phyloP scores from a whole-genome alignment of 2,797 vertebrate genomes.

The Loriculus beryllinus region DNA sequence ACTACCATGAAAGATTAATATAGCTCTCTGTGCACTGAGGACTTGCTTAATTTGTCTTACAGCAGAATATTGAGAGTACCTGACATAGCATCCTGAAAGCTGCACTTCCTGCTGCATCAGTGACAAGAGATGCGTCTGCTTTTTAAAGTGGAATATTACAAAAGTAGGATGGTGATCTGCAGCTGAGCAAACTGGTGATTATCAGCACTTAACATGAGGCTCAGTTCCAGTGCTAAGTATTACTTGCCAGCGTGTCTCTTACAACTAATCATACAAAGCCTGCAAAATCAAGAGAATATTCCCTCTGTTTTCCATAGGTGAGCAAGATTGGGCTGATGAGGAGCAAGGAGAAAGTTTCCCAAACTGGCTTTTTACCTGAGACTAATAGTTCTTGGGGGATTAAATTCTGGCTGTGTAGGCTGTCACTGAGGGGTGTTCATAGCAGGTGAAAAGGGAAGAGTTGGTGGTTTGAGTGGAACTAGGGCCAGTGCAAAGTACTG shows the following conservation, averaged over 20 bases:
- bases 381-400: not conserved
- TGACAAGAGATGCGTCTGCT: not conserved
- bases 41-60: not conserved
- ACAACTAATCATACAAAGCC: not conserved
- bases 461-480: rapidly evolving
- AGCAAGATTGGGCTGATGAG: not conserved
- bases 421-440: not conserved
- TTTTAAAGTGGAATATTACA: not conserved
- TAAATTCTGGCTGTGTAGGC: not conserved
- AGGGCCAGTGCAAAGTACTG: not conserved
- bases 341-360: not conserved
- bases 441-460: not conserved
- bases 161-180: not conserved
- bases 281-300: not conserved
- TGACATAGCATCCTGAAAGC: not conserved
- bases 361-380: not conserved
- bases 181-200: not conserved
- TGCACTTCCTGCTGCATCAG: not conserved
- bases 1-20: not conserved
- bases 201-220: not conserved
- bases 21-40: not conserved
- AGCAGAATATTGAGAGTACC: not conserved
- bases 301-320: not conserved
- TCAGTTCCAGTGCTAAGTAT: not conserved
- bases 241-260: not conserved